Evolutionary conservation across 2,113 vertebrate species (phyloP), one percentile per base, ranked within the genome.

Genomic region (Steatornis caripensis): DNA sequence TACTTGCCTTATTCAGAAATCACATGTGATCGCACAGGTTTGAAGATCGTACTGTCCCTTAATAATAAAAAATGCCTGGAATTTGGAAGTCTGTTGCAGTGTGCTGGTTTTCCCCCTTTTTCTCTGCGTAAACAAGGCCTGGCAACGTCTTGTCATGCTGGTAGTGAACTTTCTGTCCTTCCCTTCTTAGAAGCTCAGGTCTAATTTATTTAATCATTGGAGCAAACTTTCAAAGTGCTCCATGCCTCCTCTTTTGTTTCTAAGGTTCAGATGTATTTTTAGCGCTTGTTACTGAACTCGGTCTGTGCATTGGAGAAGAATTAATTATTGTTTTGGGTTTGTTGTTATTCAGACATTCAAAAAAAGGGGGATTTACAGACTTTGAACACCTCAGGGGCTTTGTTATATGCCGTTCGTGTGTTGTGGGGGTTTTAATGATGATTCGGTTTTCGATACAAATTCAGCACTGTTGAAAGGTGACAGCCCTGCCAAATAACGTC

Each of bases 131-230:
- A 96, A 95, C 91, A 94, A 43, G 61, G 29, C 36, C 94, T 92
- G 82, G 92, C 82, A 90, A n/a, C 1, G 7, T 43, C 87, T 84
- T 43, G 79, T 90, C 55, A 0, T 93, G 91, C 96, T 93, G 87
- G 80, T 75, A 2, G 84, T 96, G 96, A 97, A 97, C 94, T 97
- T 91, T 90, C 45, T 96, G 96, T 97, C 93, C 95, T 95, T 94
- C 87, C 94, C 95, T 74, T 89, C 91, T 94, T 95, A 94, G 96
- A 91, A 71, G 95, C 93, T 97, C 94, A 92, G 92, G 91, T 96
- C 95, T 97, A 95, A 96, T 97, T 97, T 97, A 94, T 95, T 97
- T 97, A 97, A 97, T 97, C 93, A 96, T 41, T 10, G 74, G 66
- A 85, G 92, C 93, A 91, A 95, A 91, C 22, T 81, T 95, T 94